Evolutionary conservation across 2,113 vertebrate genomes (phyloP).

Genomic region (Sphyrna mokarran): DNA sequence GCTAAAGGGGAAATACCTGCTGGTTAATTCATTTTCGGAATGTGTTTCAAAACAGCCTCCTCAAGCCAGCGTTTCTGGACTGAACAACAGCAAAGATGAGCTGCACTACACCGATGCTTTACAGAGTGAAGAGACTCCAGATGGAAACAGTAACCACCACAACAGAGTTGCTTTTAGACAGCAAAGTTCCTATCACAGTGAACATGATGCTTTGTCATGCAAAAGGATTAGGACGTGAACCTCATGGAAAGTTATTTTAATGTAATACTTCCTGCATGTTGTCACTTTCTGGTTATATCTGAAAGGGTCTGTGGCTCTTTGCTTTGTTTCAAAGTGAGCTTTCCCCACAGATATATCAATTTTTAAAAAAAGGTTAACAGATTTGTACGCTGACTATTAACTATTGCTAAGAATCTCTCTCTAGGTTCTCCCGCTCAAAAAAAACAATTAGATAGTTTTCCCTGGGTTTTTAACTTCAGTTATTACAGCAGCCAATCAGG

Average conservation of each 20-base stretch:
- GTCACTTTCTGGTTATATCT: background rate
- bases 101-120: slow-evolving; percentile 39
- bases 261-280: no score
- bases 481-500: background rate
- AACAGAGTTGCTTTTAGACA: slow-evolving; percentile 49
- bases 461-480: background rate
- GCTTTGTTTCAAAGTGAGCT: background rate
- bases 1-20: background rate
- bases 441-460: background rate
- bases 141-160: slow-evolving; percentile 40
- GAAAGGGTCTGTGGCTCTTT: background rate
- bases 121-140: slow-evolving; percentile 44
- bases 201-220: slow-evolving; percentile 44
- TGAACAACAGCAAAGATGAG: background rate
- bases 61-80: background rate
- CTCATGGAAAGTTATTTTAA: background rate
- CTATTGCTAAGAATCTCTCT: background rate
- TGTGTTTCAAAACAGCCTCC: slow-evolving; percentile 4
- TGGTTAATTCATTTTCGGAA: background rate
- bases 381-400: background rate
- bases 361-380: background rate
- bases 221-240: slow-evolving; percentile 68
- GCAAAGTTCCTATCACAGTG: slow-evolving; percentile 47
- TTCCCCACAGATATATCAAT: background rate
- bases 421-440: background rate